A percentile compares a stretch with the other conserved stretches of the same genome.
Evolutionary conservation across 1,140 invertebrate species (phyloP).

Genomic region (Medauroidea extradentata): DNA sequence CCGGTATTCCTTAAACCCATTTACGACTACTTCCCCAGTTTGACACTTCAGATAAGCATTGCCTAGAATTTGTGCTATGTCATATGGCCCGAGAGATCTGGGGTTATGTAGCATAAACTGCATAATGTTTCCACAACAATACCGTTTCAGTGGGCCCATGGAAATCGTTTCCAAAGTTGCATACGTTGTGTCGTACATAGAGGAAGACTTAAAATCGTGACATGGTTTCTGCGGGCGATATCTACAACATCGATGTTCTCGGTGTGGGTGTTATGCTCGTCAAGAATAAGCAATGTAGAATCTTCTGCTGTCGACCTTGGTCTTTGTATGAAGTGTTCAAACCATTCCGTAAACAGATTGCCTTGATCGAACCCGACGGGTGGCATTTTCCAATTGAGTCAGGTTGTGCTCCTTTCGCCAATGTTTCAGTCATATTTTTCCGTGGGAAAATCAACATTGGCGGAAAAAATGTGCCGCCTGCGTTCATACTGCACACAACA

Average conservation of each 20-base stretch:
- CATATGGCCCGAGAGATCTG: no score
- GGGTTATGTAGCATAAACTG: no score
- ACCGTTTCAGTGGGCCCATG: conserved; percentile 29
- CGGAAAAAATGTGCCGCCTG: conserved; percentile 38
- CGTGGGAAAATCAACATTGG: conserved; percentile 44
- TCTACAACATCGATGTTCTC: conserved; percentile 24
- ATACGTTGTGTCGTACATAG: conserved; percentile 38
- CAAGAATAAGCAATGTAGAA: conserved; percentile 20
- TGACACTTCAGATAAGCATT: no score
- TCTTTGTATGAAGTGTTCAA: conserved; percentile 40
- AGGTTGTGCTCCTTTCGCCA: conserved; percentile 35
- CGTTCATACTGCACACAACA: conserved; percentile 34
- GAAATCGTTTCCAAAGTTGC: conserved; percentile 33
- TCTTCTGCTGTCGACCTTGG: conserved; percentile 5
- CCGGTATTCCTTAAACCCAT: no score
- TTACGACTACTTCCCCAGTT: no score
- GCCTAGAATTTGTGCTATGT: no score
- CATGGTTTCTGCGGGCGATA: conserved; percentile 27
- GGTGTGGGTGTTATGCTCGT: conserved; percentile 29
- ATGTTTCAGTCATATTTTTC: conserved; percentile 31
- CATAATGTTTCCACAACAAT: conserved; percentile 23
- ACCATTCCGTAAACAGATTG: conserved; percentile 30
- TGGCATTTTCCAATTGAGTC: no score
- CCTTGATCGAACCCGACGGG: conserved; percentile 40
- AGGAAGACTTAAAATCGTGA: conserved; percentile 40